Evolutionary conservation across 1,140 invertebrate species (phyloP).

Genomic region (Drosophila erecta): DNA sequence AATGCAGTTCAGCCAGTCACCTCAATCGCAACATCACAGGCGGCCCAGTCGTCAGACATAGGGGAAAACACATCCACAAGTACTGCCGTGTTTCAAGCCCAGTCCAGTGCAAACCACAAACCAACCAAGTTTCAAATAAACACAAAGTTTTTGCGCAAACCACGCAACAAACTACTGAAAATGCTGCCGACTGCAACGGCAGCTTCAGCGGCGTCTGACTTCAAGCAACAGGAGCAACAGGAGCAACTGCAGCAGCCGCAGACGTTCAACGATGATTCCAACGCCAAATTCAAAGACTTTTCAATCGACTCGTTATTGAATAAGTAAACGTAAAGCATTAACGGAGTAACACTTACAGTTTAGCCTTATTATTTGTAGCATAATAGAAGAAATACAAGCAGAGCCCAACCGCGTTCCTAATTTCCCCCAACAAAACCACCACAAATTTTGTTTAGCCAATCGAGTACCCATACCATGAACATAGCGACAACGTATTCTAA

Average conservation of each 20-base stretch:
- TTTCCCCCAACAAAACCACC: slow-evolving; percentile 17
- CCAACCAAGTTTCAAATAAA: slow-evolving; percentile 81
- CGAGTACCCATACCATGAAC: slow-evolving; percentile 41
- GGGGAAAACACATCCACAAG: slow-evolving; percentile 10
- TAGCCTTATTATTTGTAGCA: slow-evolving; percentile 66
- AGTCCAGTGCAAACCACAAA: slow-evolving; percentile 40
- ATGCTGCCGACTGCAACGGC: slow-evolving; percentile 46
- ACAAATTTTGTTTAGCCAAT: slow-evolving; percentile 69
- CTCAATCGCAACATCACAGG: slow-evolving; percentile 8
- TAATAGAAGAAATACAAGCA: slow-evolving; percentile 51
- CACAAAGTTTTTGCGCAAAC: slow-evolving; percentile 80
- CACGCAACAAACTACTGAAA: slow-evolving; percentile 77
- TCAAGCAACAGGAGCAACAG: slow-evolving; percentile 28
- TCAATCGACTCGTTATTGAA: slow-evolving; percentile 84
- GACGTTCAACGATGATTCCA: slow-evolving; percentile 73
- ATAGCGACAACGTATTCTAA: slow-evolving; percentile 45
- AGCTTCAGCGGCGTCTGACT: slow-evolving; percentile 3
- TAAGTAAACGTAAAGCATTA: slow-evolving; percentile 57
- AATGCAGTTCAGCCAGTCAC: not conserved
- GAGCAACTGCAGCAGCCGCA: slow-evolving; percentile 30
- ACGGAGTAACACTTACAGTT: slow-evolving; percentile 24
- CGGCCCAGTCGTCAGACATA: not conserved
- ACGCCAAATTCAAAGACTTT: slow-evolving; percentile 84
- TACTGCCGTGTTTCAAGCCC: slow-evolving; percentile 8
- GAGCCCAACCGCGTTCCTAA: slow-evolving; percentile 67